Evolutionary conservation across 2,888 invertebrate genomes (phyloP).

Genomic region (Iphiclides podalirius): DNA sequence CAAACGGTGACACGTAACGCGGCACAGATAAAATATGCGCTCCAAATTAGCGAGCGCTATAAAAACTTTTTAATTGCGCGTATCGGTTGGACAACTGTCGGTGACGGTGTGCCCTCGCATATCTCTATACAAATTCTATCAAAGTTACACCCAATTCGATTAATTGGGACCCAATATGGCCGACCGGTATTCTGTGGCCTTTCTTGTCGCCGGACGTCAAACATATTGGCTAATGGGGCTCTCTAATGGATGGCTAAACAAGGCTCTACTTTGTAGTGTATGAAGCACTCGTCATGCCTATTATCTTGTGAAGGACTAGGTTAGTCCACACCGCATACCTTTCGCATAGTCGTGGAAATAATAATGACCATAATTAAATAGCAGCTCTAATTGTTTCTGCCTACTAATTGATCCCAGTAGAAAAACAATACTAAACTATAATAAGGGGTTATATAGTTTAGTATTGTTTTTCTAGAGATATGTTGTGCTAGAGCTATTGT

Average conservation of each 20-base stretch:
- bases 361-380: too few relatives aligned
- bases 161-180: slow-evolving; percentile 19
- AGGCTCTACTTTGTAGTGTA: too few relatives aligned
- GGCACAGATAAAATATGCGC: slow-evolving; percentile 2
- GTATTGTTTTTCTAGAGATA: too few relatives aligned
- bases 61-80: slow-evolving; percentile 11
- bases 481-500: too few relatives aligned
- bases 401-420: too few relatives aligned
- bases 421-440: too few relatives aligned
- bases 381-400: too few relatives aligned
- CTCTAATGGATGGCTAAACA: slow-evolving; percentile 8
- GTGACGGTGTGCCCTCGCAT: not conserved
- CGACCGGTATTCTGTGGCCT: slow-evolving; percentile 13
- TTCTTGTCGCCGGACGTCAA: slow-evolving; percentile 18
- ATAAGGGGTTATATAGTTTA: too few relatives aligned
- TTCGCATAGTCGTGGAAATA: too few relatives aligned
- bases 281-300: too few relatives aligned
- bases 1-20: not conserved
- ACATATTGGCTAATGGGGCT: slow-evolving; percentile 2
- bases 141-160: slow-evolving; percentile 17
- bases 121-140: slow-evolving; percentile 21
- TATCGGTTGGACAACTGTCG: slow-evolving; percentile 1
- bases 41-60: not conserved
- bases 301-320: too few relatives aligned
- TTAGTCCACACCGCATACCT: too few relatives aligned